Base-by-base conservation (phyloP, 2,113 vertebrate genomes). In the Marmota flaviventris region DNA sequence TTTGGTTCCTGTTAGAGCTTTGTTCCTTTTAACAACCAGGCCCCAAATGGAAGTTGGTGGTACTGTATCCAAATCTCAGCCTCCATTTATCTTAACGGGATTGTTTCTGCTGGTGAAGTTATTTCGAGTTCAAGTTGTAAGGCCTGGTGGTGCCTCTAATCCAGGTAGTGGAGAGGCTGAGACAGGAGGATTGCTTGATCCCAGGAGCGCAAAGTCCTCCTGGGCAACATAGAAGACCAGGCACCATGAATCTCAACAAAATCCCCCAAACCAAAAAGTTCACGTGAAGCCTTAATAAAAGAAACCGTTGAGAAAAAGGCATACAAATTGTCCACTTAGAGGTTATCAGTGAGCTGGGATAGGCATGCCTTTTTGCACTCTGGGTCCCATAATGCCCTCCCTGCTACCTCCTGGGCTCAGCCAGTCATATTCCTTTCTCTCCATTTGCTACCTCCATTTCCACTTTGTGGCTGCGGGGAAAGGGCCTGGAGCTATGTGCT, bases 11-110 rank as follows among this genome's bases (percentile, higher is more conserved):
- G 42, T 17, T 37, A 79, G 72, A 86, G 72, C 25, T 29, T 27
- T 86, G 22, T 73, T 48, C 86, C 48, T 85, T 53, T 95, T 94
- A 25, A 22, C 27, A 45, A 65, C 83, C 72, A 76, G 63, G 27
- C 11, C 72, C 48, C 73, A 93, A 72, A 89, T 34, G 77, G 24
- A 83, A 78, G 14, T 61, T 63, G 18, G n/a, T 37, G 53, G 25
- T 65, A 61, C 39, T 81, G 12, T 39, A 58, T 81, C 86, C 34
- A 84, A 24, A 73, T 58, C 73, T 85, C 63, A 95, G 39, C 17
- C 37, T 87, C 83, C 63, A 96, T 89, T 95, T 45, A 76, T 95
- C 97, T 93, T 84, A 75, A 73, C 79, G 37, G 12, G 20, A 3
- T 81, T 92, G 72, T 53, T 94, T 88, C 61, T 85, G 88, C 8